These are phyloP conservation scores for Falco berigora DNA, from an alignment of 2,797 vertebrate species.

Conservation along the genomic window DNA sequence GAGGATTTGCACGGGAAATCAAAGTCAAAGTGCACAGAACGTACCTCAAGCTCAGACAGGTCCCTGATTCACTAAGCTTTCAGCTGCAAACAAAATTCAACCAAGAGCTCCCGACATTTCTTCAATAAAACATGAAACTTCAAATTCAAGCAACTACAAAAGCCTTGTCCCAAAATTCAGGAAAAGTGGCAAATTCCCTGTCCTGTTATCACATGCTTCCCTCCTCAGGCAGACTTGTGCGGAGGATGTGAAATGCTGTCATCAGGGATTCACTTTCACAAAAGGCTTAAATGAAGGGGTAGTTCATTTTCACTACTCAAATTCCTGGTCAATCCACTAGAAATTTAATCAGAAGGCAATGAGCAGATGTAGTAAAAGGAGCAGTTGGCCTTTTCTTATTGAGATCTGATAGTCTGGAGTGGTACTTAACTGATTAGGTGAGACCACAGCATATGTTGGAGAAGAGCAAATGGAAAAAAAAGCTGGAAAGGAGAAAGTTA, in stretches of 20 bases:
- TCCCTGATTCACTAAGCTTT: neutral
- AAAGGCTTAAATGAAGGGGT: neutral
- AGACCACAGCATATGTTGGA: neutral
- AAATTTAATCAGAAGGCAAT: constrained; percentile 28
- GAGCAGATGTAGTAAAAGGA: neutral
- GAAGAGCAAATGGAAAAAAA: neutral
- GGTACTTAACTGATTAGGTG: neutral
- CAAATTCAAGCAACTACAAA: neutral
- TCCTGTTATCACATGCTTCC: neutral
- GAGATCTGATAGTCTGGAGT: neutral
- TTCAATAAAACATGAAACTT: neutral
- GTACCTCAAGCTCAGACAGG: neutral
- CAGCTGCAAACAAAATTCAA: neutral
- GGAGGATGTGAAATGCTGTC: neutral
- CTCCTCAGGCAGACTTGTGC: neutral
- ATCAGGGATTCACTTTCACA: neutral
- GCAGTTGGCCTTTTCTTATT: neutral
- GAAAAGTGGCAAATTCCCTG: neutral
- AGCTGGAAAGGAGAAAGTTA: neutral
- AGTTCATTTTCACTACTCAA: constrained; percentile 16
- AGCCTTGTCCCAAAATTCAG: neutral
- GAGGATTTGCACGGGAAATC: neutral
- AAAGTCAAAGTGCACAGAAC: neutral
- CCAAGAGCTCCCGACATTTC: neutral
- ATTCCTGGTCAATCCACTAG: constrained; percentile 14